Evolutionary conservation across 2,797 vertebrate species (phyloP).

Genomic region (Cygnus olor): DNA sequence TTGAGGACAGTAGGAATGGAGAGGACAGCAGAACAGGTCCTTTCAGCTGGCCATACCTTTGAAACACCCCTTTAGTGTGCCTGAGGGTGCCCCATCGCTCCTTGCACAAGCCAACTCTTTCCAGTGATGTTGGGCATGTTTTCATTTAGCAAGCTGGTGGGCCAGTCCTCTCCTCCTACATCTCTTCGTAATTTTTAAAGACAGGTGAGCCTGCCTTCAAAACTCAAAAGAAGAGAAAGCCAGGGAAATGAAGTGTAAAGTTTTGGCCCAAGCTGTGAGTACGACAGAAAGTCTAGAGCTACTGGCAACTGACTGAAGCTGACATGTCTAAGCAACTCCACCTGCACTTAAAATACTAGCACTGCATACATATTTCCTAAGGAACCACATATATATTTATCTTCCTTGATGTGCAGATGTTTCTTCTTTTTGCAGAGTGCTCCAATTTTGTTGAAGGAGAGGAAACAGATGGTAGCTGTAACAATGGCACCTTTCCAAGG

Average conservation of each 20-base stretch:
- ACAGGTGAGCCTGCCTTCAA: conserved; percentile 1
- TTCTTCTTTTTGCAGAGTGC: background rate
- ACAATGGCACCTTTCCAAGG: conserved; percentile 37
- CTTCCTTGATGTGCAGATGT: background rate
- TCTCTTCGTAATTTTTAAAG: background rate
- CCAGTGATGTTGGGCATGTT: background rate
- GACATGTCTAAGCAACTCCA: background rate
- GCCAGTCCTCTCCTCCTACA: background rate
- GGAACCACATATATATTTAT: background rate
- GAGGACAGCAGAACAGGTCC: background rate
- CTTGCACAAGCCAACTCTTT: background rate
- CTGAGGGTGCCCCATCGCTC: background rate
- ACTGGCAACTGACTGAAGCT: background rate
- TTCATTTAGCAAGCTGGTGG: background rate
- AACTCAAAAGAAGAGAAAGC: background rate
- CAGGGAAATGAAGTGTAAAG: background rate
- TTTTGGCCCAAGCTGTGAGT: background rate
- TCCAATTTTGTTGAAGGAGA: background rate
- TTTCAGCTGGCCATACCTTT: background rate
- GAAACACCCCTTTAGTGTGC: background rate
- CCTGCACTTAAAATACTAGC: background rate
- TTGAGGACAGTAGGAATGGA: background rate
- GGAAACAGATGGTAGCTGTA: conserved; percentile 19
- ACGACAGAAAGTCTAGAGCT: background rate
- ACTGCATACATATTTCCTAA: background rate